phyloP scores from a whole-genome alignment of 2,113 vertebrate genomes.

The Centropristis striata region DNA sequence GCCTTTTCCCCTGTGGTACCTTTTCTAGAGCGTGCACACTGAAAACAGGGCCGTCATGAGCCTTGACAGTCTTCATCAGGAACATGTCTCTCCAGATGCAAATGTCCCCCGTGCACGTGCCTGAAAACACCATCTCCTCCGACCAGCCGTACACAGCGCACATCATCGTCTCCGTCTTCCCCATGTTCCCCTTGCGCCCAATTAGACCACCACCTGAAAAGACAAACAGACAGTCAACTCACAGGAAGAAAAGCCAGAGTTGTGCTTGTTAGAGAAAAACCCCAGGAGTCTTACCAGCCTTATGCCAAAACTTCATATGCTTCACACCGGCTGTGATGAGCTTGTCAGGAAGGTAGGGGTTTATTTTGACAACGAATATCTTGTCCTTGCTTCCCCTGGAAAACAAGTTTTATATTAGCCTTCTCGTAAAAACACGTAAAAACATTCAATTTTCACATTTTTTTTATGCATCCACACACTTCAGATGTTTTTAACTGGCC shows the following conservation, averaged over 20 bases:
- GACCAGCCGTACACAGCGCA: conserved; percentile 97
- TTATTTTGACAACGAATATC: conserved; percentile 98
- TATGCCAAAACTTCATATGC: conserved; percentile 98
- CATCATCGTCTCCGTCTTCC: conserved; percentile 97
- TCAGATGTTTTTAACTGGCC: not conserved
- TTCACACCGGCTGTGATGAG: conserved; percentile 98
- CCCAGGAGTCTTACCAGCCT: conserved; percentile 89
- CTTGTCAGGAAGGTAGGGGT: conserved; percentile 96
- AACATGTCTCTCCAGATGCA: conserved; percentile 98
- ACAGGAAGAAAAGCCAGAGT: conserved; percentile 19
- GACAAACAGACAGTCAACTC: conserved; percentile 26
- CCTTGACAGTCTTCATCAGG: conserved; percentile 97
- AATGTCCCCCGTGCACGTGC: conserved; percentile 95
- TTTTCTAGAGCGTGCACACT: conserved; percentile 98
- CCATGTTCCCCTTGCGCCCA: conserved; percentile 94
- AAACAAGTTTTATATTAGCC: conserved; percentile 62
- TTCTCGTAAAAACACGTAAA: too few species aligned
- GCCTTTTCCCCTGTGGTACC: conserved; percentile 79
- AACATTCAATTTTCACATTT: not conserved
- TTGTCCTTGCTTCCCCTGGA: conserved; percentile 98
- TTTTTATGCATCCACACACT: not conserved
- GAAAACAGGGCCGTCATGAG: conserved; percentile 98
- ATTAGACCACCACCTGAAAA: conserved; percentile 95
- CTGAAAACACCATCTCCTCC: conserved; percentile 97
- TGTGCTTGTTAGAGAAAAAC: conserved; percentile 51